Evolutionary conservation across 2,888 invertebrate genomes (phyloP), one percentile per base, ranked within the genome.

Genomic region (Scaptomyza reducta): DNA sequence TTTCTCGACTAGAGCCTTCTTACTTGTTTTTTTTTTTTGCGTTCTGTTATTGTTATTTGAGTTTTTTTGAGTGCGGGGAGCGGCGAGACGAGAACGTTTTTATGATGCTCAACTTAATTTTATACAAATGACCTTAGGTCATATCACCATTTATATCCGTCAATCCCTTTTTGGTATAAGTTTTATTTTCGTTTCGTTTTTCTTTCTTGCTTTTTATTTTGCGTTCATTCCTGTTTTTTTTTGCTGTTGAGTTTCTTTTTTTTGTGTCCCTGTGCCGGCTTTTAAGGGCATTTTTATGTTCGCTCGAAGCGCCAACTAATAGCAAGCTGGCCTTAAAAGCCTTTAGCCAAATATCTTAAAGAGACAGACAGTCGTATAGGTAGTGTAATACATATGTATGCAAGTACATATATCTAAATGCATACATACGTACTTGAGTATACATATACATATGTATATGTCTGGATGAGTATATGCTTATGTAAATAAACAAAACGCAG

Each of bases 71-170:
- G 61, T 14, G 45, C n/a, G 35, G 6, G 7, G 10, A 60, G 53
- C 47, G 59, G 9, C 7, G 7, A 38, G 16, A 40, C 33, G 13
- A 35, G 10, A 40, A 40, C 40, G 77, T 62, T 83, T 86, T 86
- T 83, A 83, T 87, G 87, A 76, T 80, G 88, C 84, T 80, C 84
- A 85, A 88, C 84, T 85, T 85, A 85, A 85, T 85, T 85, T 88
- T 85, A 85, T 85, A 88, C 84, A 87, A 85, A 85, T 85, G 84
- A 85, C 84, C 88, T 73, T 58, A 85, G 84, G 84, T 87, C 84
- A 85, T 87, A 87, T 87, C 87, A 84, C 85, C 88, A 88, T 85
- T 85, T 85, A 85, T 88, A 85, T 85, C 88, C 84, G 88, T 86
- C 82, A 83, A 83, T 83, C 82, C 82, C 87, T 83, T 87, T 87